Percentiles rank a stretch among this genome's conserved stretches.
Conservation (phyloP, 2,888 invertebrate genomes). For the Pseudococcus longispinus region DNA sequence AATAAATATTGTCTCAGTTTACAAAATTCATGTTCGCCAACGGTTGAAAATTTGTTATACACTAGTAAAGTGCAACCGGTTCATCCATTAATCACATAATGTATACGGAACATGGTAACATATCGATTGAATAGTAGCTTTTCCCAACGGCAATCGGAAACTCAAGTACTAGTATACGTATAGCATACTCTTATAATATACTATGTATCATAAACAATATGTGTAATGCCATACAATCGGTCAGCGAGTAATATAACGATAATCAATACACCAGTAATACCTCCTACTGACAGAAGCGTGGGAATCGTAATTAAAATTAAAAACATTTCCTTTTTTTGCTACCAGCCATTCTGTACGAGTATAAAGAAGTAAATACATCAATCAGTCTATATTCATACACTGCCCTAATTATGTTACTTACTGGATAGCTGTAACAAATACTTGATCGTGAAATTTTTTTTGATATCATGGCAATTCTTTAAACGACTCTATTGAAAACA, state of each 20-base stretch:
- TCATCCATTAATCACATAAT: slow-evolving; percentile 51
- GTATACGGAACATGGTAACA: slow-evolving; percentile 44
- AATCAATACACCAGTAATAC: slow-evolving; percentile 17
- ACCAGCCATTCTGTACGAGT: background rate
- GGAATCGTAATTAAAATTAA: slow-evolving; percentile 52
- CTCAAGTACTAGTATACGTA: background rate
- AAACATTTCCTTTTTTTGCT: slow-evolving; percentile 28
- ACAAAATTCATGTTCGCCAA: slow-evolving; percentile 40
- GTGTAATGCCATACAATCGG: slow-evolving; percentile 49
- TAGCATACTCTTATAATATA: background rate
- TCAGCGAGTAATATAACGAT: slow-evolving; percentile 40
- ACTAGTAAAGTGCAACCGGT: slow-evolving; percentile 46
- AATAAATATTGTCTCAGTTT: slow-evolving; percentile 43
- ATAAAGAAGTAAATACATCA: slow-evolving; percentile 10
- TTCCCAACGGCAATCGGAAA: slow-evolving; percentile 39
- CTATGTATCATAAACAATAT: slow-evolving; percentile 27
- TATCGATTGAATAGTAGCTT: slow-evolving; percentile 50
- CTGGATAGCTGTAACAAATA: no score
- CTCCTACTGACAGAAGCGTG: slow-evolving; percentile 52
- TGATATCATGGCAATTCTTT: no score
- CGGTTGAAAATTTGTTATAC: slow-evolving; percentile 47
- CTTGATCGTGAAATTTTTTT: no score
- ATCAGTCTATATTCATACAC: background rate
- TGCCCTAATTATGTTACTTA: no score
- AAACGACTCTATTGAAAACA: no score